Evolutionary conservation across 1,140 invertebrate species (phyloP), one percentile per base, ranked within the genome.

Genomic region (Calliphora vicina): DNA sequence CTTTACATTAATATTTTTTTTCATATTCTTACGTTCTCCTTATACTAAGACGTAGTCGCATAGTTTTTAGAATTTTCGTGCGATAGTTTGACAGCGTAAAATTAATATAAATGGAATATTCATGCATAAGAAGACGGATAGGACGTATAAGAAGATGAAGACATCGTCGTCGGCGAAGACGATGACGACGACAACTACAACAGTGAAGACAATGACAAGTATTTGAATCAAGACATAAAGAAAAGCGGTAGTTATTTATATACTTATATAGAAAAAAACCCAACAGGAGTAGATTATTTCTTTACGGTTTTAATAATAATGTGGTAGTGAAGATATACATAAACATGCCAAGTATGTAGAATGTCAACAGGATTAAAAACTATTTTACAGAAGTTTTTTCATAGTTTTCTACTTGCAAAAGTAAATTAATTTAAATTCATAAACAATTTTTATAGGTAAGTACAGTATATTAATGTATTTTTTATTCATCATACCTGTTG

Each of bases 41-140:
- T 35, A n/a, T 35, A 4, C 29, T 2, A 35, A 35, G 29, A 35
- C 29, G 29, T 35, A 2, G 29, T 35, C 8, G 29, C 29, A 35
- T 35, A 8, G 8, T 35, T 35, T 8, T 35, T 35, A 23, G 74
- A 78, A 78, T 78, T 35, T 20, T 78, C 74, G 35, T 78, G 74
- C 42, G 17, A 43, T 23, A 78, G 74, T 8, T 43, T 78, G 74
- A 78, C 74, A 78, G 74, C 74, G 42, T 78, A 78, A 78, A 78
- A 78, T 78, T 78, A 78, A 78, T 78, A 78, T 29, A 78, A 78
- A 78, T 78, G 74, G 74, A 20, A 50, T 50, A 50, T 50, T 4
- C 45, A 50, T 50, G 45, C 45, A 23, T 20, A 61, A 61, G 57
- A 61, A 6, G 57, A 23, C n/a, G n/a, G 23, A 8, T 23, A 67